Base-by-base conservation (phyloP, 2,888 invertebrate species). In the Rhagonycha fulva region DNA sequence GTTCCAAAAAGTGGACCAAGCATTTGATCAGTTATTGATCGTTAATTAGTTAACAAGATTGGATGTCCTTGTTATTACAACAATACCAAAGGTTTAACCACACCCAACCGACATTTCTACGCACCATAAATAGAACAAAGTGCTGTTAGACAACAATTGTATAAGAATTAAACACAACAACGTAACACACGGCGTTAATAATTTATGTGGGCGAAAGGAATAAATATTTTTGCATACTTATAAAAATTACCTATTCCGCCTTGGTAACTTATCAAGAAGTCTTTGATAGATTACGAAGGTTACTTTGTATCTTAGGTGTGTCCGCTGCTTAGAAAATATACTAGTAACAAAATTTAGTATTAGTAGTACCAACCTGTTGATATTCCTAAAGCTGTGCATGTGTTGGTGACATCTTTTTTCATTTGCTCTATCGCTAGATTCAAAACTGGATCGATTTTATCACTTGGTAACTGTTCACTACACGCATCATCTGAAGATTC, bases 341-440 rank as follows among this genome's bases (percentile, higher is more conserved):
- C 23, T 24, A n/a, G n/a, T n/a, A 66, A 66, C 23, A 12, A 12
- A 26, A 47, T 19, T 19, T 19, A 19, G 19, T 19, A 19, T 1
- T 1, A 9, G n/a, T 47, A 12, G 23, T 23, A 90, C 93, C 92
- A 88, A 96, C 96, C 96, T 89, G 94, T 93, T 87, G 96, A 94
- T 88, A 97, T 96, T 88, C 94, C 95, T 84, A 96, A 91, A 82
- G 94, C 93, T 72, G 93, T 92, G 88, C 96, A 96, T 10, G 96
- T 95, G 85, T 92, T 94, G 87, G 94, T 94, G 71, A 96, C 95
- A 86, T 96, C 96, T 85, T 94, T 93, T 83, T 94, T 93, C 81
- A 95, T 93, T 87, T 96, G 95, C 85, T 96, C 95, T 83, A 96
- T 94, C 28, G 96, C 96, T 88, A 96, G 90, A 78, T 94, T 94